Conservation (phyloP, 1,140 invertebrate species). For the Riptortus pedestris region DNA sequence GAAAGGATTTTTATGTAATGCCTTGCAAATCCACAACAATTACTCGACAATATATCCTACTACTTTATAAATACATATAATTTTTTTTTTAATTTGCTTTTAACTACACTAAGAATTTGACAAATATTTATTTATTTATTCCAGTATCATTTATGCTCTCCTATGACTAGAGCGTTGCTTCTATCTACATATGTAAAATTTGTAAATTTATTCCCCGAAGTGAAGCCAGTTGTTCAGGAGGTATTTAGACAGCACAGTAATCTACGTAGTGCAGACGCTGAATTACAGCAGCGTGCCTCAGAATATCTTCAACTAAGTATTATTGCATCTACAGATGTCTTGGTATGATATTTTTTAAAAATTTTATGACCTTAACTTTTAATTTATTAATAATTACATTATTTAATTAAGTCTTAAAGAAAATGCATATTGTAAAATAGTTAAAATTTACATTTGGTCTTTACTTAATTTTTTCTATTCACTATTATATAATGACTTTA, state of each 20-base stretch:
- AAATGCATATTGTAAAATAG: no score
- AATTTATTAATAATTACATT: background rate
- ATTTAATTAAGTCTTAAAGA: background rate
- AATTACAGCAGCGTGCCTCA: slow-evolving; percentile 94
- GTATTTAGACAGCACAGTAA: slow-evolving; percentile 94
- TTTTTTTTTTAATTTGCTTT: no score
- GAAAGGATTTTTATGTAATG: no score
- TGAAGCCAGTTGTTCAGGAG: slow-evolving; percentile 91
- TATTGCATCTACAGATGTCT: slow-evolving; percentile 90
- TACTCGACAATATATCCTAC: no score
- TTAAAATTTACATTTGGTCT: no score
- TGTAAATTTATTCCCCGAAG: slow-evolving; percentile 98
- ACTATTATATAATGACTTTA: no score
- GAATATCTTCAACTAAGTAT: slow-evolving; percentile 96
- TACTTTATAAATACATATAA: no score
- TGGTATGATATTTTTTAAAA: slow-evolving; percentile 46
- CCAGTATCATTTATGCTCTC: slow-evolving; percentile 91
- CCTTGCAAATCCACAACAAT: no score
- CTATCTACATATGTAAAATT: slow-evolving; percentile 99
- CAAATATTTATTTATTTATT: no score
- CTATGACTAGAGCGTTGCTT: slow-evolving; percentile 87
- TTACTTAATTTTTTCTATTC: no score
- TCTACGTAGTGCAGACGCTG: slow-evolving; percentile 91
- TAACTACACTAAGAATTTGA: no score
- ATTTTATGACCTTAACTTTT: slow-evolving; percentile 9